These are phyloP conservation scores for Scelioninae gen. 1 DNA, from an alignment of 2,888 invertebrate species.

Conservation along the genomic window DNA sequence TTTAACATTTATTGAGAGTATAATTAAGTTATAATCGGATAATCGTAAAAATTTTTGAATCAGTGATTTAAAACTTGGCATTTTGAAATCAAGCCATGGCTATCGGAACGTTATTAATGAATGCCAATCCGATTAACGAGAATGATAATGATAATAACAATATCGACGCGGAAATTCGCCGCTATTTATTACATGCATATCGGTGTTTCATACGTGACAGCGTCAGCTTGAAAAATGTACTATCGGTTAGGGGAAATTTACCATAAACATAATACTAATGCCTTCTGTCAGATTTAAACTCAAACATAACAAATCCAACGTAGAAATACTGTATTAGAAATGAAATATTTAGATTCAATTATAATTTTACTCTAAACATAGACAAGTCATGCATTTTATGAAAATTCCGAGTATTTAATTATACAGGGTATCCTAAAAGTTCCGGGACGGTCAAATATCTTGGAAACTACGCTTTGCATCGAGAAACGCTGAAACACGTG, in stretches of 20 bases:
- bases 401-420: too few relatives aligned
- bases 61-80: conserved; percentile 62
- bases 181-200: conserved; percentile 67
- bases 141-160: conserved; percentile 70
- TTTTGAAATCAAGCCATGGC: conserved; percentile 59
- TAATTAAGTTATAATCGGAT: conserved; percentile 63
- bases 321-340: not conserved
- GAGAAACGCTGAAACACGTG: too few relatives aligned
- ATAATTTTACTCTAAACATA: too few relatives aligned
- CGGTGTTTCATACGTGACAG: conserved; percentile 45
- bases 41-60: conserved; percentile 59
- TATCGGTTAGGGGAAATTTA: conserved; percentile 28
- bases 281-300: conserved; percentile 5
- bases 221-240: conserved; percentile 58
- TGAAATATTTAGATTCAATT: too few relatives aligned
- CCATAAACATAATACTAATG: conserved; percentile 26
- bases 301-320: conserved; percentile 21
- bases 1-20: conserved; percentile 55
- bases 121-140: conserved; percentile 73
- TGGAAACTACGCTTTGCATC: too few relatives aligned
- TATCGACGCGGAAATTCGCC: conserved; percentile 66
- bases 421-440: too few relatives aligned
- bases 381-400: too few relatives aligned
- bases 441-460: too few relatives aligned
- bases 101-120: conserved; percentile 70